Percentiles rank a stretch among this genome's conserved stretches.
Evolutionary conservation across 2,113 vertebrate species (phyloP).

Genomic region (Microcebus jonahi): DNA sequence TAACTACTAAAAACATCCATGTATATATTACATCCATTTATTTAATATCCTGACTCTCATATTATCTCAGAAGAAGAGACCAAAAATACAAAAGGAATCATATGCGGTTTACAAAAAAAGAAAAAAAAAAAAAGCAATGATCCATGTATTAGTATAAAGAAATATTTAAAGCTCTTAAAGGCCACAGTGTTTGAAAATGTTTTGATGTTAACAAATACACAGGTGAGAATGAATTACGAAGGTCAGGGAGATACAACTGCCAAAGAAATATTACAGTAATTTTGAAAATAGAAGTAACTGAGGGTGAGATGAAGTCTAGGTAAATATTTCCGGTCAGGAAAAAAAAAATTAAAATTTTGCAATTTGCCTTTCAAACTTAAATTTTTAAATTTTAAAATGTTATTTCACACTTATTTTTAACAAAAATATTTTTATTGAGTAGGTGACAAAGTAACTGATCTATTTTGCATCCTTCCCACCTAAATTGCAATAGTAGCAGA

Average conservation of each 20-base stretch:
- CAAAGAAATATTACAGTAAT: neutral
- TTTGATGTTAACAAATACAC: neutral
- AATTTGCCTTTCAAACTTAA: neutral
- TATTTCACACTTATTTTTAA: neutral
- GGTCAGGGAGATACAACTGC: neutral
- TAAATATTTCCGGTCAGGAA: neutral
- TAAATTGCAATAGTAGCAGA: neutral
- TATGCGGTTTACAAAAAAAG: neutral
- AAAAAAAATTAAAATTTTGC: neutral
- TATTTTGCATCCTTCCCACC: neutral
- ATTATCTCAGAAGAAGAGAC: neutral
- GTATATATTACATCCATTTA: neutral
- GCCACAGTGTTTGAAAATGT: neutral
- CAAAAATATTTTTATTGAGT: neutral
- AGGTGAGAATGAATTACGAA: neutral
- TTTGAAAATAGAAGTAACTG: neutral
- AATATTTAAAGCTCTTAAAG: constrained; percentile 13
- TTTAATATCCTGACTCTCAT: neutral
- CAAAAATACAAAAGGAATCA: neutral
- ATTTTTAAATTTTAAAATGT: no score
- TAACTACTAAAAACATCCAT: constrained; percentile 38
- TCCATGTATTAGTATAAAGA: neutral
- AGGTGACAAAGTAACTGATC: neutral
- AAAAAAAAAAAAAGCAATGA: neutral
- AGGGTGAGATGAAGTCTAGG: neutral